These are phyloP conservation scores for Babyrousa celebensis DNA, from an alignment of 2,797 vertebrate genomes.

Conservation along the genomic window DNA sequence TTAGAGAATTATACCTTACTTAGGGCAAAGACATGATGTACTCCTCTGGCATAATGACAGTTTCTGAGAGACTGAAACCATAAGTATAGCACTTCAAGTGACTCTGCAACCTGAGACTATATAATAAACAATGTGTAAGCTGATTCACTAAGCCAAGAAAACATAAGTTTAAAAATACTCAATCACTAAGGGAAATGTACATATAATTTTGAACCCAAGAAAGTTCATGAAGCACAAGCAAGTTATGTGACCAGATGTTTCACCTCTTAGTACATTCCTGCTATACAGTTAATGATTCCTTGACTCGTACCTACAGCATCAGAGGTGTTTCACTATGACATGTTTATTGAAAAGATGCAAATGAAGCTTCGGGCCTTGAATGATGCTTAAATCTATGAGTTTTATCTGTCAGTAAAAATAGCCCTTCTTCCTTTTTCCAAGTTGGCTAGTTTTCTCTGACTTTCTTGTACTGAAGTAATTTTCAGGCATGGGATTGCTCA, in stretches of 20 bases:
- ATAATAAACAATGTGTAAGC: neutral
- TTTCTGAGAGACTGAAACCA: neutral
- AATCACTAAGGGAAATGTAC: neutral
- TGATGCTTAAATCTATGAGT: neutral
- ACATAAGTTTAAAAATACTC: neutral
- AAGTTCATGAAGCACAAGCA: neutral
- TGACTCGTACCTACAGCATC: neutral
- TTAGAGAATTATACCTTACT: neutral
- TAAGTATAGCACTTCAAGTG: neutral
- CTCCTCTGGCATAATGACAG: neutral
- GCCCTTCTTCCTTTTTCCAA: neutral
- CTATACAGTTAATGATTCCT: neutral
- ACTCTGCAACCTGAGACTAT: neutral
- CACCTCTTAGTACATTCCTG: neutral
- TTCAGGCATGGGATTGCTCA: neutral
- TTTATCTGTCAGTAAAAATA: neutral
- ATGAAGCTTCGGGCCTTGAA: neutral
- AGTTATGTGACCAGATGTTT: neutral
- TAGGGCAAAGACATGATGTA: neutral
- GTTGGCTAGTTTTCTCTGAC: neutral
- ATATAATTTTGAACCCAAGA: constrained; percentile 33
- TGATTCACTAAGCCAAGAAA: neutral
- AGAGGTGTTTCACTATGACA: neutral
- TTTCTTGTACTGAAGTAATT: neutral
- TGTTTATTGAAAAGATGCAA: neutral